Percentiles rank a stretch among this genome's conserved stretches.
These are phyloP conservation scores for Campoplex capitator DNA, from an alignment of 2,888 invertebrate genomes.

Conservation along the genomic window DNA sequence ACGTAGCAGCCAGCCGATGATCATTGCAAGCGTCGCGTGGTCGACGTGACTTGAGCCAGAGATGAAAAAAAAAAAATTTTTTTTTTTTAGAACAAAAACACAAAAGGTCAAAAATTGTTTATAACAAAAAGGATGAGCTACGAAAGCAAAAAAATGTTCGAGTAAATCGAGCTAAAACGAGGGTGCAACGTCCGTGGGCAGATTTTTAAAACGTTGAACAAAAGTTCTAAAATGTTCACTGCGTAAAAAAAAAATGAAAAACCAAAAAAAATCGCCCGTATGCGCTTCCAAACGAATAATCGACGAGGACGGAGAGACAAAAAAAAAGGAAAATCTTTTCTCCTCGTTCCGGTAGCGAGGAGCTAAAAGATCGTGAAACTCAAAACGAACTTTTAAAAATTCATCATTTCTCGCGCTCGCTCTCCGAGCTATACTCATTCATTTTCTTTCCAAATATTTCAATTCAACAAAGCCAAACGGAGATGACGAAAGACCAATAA, in stretches of 20 bases:
- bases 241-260: background rate
- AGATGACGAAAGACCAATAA: background rate
- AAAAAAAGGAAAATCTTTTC: conserved; percentile 28
- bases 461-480: background rate
- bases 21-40: conserved; percentile 79
- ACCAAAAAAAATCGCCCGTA: background rate
- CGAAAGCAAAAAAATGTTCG: conserved; percentile 34
- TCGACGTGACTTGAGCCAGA: conserved; percentile 81
- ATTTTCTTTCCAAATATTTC: conserved; percentile 1
- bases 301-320: conserved; percentile 15
- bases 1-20: conserved; percentile 91
- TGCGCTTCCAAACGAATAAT: conserved; percentile 13
- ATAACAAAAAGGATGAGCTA: conserved; percentile 21
- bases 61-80: conserved; percentile 14
- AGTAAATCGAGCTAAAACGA: conserved; percentile 11
- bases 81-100: conserved; percentile 18
- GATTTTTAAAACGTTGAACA: conserved; percentile 14
- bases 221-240: conserved; percentile 2
- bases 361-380: conserved; percentile 32
- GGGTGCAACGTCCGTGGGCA: background rate
- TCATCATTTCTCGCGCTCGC: conserved; percentile 4
- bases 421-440: conserved; percentile 27
- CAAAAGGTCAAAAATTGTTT: conserved; percentile 2
- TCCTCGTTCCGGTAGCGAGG: conserved; percentile 63
- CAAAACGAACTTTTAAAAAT: background rate